A percentile compares a stretch with the other conserved stretches of the same genome.
These are phyloP conservation scores for Aselliscus stoliczkanus DNA, from an alignment of 2,797 vertebrate species.

Conservation along the genomic window DNA sequence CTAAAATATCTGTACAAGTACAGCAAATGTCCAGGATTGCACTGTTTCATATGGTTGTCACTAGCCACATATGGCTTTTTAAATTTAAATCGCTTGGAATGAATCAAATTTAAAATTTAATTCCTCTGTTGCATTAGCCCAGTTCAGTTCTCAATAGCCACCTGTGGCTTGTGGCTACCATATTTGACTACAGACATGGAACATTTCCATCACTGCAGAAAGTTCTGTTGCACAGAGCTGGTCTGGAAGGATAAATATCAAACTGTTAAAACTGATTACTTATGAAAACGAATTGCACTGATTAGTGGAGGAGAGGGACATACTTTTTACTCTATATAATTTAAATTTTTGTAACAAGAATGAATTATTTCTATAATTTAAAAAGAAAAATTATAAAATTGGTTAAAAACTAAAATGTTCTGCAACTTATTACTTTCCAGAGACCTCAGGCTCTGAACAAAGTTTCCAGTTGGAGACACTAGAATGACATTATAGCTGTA, in stretches of 20 bases:
- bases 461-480: background rate
- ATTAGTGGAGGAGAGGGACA: background rate
- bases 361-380: constrained; percentile 1
- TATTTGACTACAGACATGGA: background rate
- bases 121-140: background rate
- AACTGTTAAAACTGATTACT: background rate
- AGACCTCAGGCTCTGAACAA: background rate
- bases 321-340: background rate
- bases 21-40: background rate
- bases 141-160: background rate
- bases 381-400: background rate
- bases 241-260: background rate
- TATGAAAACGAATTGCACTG: background rate
- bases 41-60: background rate
- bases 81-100: background rate
- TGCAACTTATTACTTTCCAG: background rate
- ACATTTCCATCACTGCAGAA: background rate
- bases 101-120: background rate
- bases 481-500: background rate
- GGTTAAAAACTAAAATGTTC: background rate
- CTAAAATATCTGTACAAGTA: background rate
- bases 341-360: background rate
- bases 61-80: background rate
- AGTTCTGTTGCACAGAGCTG: background rate
- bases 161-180: background rate